A percentile compares a stretch with the other conserved stretches of the same genome.
Conservation (phyloP, 2,113 vertebrate genomes). For the Echinops telfairi region DNA sequence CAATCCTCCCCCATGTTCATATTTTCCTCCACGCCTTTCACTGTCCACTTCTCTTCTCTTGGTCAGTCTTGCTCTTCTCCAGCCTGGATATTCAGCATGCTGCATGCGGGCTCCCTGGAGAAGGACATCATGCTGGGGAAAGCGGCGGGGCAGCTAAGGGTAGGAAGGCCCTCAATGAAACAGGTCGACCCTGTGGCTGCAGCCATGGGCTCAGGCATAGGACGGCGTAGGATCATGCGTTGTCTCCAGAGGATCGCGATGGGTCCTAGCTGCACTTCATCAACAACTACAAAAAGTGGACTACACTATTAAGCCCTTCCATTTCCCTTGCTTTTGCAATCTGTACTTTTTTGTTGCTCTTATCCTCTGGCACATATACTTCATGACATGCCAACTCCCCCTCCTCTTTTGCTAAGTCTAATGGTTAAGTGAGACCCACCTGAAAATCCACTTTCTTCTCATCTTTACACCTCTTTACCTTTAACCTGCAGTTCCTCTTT, state of each 20-base stretch:
- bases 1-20: background rate
- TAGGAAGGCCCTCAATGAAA: too few relatives aligned
- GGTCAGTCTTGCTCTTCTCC: background rate
- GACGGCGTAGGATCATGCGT: too few relatives aligned
- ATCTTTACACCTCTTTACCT: background rate
- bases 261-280: too few relatives aligned
- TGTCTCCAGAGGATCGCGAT: too few relatives aligned
- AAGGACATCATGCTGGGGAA: too few relatives aligned
- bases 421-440: background rate
- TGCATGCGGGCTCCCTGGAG: background rate
- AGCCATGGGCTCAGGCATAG: too few relatives aligned
- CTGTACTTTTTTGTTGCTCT: background rate
- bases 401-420: background rate
- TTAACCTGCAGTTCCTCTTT: background rate
- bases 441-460: background rate
- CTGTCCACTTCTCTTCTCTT: background rate
- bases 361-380: background rate
- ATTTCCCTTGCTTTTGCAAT: background rate
- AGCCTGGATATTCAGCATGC: too few relatives aligned
- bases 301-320: background rate
- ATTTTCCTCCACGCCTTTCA: background rate
- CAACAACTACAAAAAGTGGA: too few relatives aligned
- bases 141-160: too few relatives aligned
- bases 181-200: too few relatives aligned
- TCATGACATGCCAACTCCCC: background rate